These are phyloP conservation scores for Pangasianodon gigas DNA, from an alignment of 2,113 vertebrate genomes.

Conservation along the genomic window DNA sequence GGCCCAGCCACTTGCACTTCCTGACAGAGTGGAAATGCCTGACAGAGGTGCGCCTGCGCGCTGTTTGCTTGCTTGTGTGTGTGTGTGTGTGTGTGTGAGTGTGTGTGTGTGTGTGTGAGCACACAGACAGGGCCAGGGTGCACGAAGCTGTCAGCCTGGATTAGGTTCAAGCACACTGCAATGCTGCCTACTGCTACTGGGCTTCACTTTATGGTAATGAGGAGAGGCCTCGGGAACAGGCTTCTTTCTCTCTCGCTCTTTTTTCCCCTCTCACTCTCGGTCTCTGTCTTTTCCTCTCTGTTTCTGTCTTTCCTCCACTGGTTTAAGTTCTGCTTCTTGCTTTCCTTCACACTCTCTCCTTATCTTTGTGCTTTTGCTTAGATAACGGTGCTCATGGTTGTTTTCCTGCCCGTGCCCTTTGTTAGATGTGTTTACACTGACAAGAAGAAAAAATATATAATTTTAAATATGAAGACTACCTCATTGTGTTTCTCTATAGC, in stretches of 20 bases:
- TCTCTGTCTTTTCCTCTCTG: conserved; percentile 7
- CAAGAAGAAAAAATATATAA: neutral
- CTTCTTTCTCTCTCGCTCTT: conserved; percentile 33
- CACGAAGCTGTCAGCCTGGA: conserved; percentile 75
- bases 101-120: conserved; percentile 37
- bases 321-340: conserved; percentile 7
- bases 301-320: conserved; percentile 16
- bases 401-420: conserved; percentile 5
- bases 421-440: conserved; percentile 17
- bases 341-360: neutral
- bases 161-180: conserved; percentile 75
- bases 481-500: neutral
- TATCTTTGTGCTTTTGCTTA: conserved; percentile 16
- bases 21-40: conserved; percentile 66
- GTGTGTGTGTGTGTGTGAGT: conserved; percentile 39
- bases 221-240: conserved; percentile 50
- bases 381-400: conserved; percentile 32
- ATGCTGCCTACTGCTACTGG: conserved; percentile 59
- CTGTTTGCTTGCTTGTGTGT: neutral
- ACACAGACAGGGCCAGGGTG: conserved; percentile 64
- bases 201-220: conserved; percentile 60
- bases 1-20: conserved; percentile 74
- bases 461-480: neutral
- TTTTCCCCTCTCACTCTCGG: neutral
- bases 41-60: conserved; percentile 56